These are phyloP conservation scores for Syrmaticus mikado DNA, from an alignment of 2,113 vertebrate genomes.

Conservation along the genomic window DNA sequence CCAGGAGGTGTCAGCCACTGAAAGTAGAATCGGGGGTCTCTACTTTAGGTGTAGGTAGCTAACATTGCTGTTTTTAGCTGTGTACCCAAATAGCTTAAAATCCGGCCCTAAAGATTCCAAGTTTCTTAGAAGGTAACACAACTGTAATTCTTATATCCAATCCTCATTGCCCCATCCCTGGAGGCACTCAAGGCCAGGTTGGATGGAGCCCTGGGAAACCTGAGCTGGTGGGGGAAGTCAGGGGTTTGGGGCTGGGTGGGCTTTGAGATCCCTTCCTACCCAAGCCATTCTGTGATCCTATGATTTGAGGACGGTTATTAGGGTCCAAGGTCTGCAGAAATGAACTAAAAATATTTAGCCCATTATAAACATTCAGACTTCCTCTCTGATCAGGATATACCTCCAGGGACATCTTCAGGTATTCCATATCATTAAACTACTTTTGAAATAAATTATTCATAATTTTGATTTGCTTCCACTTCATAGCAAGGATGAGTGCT, in stretches of 20 bases:
- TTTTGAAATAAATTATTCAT: background rate
- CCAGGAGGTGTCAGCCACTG: background rate
- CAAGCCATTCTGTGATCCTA: too few relatives aligned
- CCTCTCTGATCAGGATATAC: background rate
- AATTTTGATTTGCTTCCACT: background rate
- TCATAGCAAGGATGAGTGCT: background rate
- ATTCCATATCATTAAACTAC: background rate
- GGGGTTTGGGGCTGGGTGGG: too few relatives aligned
- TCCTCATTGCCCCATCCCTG: too few relatives aligned
- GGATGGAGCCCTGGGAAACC: too few relatives aligned
- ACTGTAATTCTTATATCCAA: too few relatives aligned
- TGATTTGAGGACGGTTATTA: background rate
- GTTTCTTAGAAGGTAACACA: too few relatives aligned
- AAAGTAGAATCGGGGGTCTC: background rate
- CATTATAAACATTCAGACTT: conserved; percentile 30
- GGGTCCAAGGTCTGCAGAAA: background rate
- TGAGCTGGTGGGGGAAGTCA: too few relatives aligned
- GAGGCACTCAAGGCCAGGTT: too few relatives aligned
- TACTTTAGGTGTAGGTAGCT: background rate
- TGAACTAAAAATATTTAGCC: background rate
- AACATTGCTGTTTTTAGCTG: background rate
- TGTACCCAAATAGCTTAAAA: background rate
- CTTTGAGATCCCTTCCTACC: too few relatives aligned
- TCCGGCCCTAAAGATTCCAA: background rate
- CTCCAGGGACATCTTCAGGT: background rate